A percentile compares a stretch with the other conserved stretches of the same genome.
These are phyloP conservation scores for Xenentodon cancila DNA, from an alignment of 2,797 vertebrate genomes.

Conservation along the genomic window DNA sequence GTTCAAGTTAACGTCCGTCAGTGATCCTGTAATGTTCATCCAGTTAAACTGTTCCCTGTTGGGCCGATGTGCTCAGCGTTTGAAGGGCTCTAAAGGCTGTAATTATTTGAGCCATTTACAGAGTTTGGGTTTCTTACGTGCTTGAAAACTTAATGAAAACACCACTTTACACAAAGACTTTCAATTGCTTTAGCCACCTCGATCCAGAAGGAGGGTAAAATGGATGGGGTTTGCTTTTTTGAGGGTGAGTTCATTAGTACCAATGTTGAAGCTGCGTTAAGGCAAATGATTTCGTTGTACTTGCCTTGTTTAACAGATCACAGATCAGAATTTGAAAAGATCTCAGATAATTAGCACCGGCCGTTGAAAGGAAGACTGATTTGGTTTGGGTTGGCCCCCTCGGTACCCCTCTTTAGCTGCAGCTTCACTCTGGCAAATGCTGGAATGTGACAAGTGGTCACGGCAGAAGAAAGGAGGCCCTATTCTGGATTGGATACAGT, in stretches of 20 bases:
- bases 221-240: conserved; percentile 42
- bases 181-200: conserved; percentile 26
- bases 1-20: no score
- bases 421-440: conserved; percentile 61
- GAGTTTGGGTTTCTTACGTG: conserved; percentile 6
- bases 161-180: conserved; percentile 1
- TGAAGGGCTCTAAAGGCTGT: no score
- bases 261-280: conserved; percentile 47
- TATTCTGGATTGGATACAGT: conserved; percentile 71
- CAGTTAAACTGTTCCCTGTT: no score
- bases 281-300: conserved; percentile 66
- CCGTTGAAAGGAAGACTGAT: conserved; percentile 70
- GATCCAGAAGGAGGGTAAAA: conserved; percentile 52
- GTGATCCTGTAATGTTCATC: no score
- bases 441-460: conserved; percentile 79
- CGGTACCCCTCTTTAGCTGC: conserved; percentile 58
- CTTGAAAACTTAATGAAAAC: conserved; percentile 17
- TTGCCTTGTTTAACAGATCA: conserved; percentile 69
- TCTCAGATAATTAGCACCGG: conserved; percentile 65
- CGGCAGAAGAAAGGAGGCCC: conserved; percentile 68
- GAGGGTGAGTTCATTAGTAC: conserved; percentile 47
- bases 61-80: no score
- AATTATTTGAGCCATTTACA: background rate
- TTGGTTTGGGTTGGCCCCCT: conserved; percentile 60
- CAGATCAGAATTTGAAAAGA: conserved; percentile 70